Evolutionary conservation across 2,113 vertebrate species (phyloP).

Genomic region (Kryptolebias marmoratus): DNA sequence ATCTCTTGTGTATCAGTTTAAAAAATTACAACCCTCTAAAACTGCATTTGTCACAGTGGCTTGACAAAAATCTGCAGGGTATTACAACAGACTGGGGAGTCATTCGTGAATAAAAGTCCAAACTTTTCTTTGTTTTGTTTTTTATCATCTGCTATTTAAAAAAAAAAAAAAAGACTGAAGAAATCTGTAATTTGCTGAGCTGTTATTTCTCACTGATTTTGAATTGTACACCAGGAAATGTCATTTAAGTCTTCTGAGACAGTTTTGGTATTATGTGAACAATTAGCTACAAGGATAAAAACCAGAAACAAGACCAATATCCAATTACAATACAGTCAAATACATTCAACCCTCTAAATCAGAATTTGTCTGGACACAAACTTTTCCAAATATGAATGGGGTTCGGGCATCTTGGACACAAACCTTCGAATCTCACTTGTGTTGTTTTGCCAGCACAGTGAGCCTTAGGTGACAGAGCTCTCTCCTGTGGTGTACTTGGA

Average conservation of each 20-base stretch:
- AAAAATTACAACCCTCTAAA: background rate
- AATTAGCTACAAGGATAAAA: too few species aligned
- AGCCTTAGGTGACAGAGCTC: too few species aligned
- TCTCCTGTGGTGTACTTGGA: too few species aligned
- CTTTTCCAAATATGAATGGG: too few species aligned
- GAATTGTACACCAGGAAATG: background rate
- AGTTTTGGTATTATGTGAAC: background rate
- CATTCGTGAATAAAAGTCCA: background rate
- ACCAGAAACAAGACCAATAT: too few species aligned
- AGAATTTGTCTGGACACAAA: too few species aligned
- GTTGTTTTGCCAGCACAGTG: too few species aligned
- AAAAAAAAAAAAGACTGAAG: background rate
- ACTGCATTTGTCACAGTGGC: background rate
- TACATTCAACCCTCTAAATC: too few species aligned
- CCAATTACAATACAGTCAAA: too few species aligned
- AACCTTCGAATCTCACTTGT: too few species aligned
- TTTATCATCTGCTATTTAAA: background rate
- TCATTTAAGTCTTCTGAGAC: background rate
- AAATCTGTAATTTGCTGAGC: background rate
- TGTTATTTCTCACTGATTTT: background rate
- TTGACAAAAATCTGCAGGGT: background rate
- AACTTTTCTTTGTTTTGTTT: too few species aligned
- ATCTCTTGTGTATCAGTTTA: conserved; percentile 3
- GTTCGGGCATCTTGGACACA: too few species aligned
- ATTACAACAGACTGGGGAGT: background rate